Evolutionary conservation across 1,140 invertebrate species (phyloP), one percentile per base, ranked within the genome.

Genomic region (Platorchestia sp.): DNA sequence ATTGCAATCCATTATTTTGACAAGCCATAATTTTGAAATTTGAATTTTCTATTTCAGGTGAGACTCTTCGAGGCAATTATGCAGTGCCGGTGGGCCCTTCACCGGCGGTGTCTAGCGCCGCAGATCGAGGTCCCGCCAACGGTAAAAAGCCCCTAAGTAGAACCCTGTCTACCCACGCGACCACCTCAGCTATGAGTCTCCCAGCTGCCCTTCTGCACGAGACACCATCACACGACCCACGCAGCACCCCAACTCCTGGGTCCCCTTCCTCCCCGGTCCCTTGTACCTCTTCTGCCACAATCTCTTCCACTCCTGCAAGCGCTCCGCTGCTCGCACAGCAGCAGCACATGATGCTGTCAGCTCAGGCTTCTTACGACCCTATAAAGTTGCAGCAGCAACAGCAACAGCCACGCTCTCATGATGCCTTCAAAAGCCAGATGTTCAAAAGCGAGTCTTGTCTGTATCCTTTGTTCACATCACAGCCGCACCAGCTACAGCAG

Each of bases 81-180:
- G 91, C 91, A 27, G 0, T 43, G 87, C 27, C 27, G 14, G 87
- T 90, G 87, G 87, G 87, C 44, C 14, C 44, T 7, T 42, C 44
- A 45, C 19, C 87, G 87, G 41, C 44, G 0, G 44, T 95, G 75
- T 95, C 95, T 1, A 75, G 95, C n/a, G 95, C 95, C 36, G 96
- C 95, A 86, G 95, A 95, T n/a, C 93, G 96, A 27, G 95, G 59
- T n/a, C 93, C 43, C 0, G 95, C 95, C 59, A 95, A 95, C 22
- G 95, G 96, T 43, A 96, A 97, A 95, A 96, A 96, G 86, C 96
- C 97, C 0, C 95, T 97, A 86, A 96, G 96, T 10, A 96, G 97
- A 51, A 96, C 96, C 47, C 96, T 96, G 95, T 96, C 96, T 42
- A 95, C 96, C 42, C 96, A 96, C 45, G 96, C 96, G 45, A 95